phyloP scores from a whole-genome alignment of 2,888 invertebrate species.

The Agrypnus murinus region DNA sequence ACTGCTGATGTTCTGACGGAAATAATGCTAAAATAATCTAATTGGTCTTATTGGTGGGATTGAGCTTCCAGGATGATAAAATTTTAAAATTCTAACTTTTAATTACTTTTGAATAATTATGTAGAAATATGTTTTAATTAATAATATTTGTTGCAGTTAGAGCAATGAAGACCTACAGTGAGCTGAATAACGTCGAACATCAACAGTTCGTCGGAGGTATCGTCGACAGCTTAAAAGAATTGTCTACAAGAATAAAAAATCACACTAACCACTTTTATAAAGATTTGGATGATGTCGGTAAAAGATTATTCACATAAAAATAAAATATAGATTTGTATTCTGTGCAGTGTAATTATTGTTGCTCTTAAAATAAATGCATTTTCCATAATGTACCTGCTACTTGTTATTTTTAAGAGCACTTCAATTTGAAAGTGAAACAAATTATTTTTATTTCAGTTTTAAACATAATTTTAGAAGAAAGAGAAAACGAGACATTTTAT shows the following conservation, averaged over 20 bases:
- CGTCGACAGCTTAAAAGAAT: not conserved
- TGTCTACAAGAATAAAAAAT: not conserved
- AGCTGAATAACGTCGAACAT: not conserved
- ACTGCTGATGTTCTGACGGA: too few species aligned
- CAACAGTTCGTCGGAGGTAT: not conserved
- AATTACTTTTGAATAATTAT: too few species aligned
- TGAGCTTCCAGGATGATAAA: too few species aligned
- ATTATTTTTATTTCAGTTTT: not conserved
- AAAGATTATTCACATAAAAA: not conserved
- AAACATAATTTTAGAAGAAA: not conserved
- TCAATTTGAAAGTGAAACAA: slow-evolving; percentile 1
- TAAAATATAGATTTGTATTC: not conserved
- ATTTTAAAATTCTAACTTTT: too few species aligned
- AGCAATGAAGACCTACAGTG: not conserved
- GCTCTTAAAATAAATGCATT: slow-evolving; percentile 22
- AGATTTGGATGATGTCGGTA: not conserved
- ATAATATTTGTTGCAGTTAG: not conserved
- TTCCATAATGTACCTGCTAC: not conserved
- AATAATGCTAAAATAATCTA: too few species aligned
- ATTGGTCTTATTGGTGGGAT: too few species aligned
- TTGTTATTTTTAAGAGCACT: not conserved
- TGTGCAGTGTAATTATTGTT: slow-evolving; percentile 3
- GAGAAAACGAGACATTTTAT: slow-evolving; percentile 11
- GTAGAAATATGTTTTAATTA: too few species aligned
- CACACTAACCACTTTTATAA: not conserved